These are phyloP conservation scores for Notamacropus eugenii DNA, from an alignment of 2,797 vertebrate species.

Conservation along the genomic window DNA sequence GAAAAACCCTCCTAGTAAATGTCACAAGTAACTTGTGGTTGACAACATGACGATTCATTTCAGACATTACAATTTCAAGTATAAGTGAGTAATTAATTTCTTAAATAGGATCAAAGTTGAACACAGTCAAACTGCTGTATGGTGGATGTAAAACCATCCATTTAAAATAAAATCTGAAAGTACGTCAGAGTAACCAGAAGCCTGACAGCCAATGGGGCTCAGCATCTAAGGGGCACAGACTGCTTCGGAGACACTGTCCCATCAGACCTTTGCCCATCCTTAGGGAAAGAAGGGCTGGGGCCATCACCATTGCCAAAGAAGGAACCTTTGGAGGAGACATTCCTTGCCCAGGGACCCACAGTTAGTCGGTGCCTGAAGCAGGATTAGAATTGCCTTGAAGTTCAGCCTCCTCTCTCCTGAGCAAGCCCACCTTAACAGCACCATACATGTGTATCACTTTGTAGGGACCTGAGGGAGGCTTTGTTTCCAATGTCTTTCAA, in stretches of 20 bases:
- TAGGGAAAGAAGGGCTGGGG: neutral
- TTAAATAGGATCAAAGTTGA: neutral
- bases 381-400: neutral
- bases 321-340: neutral
- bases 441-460: neutral
- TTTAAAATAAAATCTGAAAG: neutral
- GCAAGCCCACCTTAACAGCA: neutral
- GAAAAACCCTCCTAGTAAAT: neutral
- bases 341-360: neutral
- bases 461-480: conserved; percentile 44
- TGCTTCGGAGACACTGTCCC: neutral
- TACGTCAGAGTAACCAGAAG: neutral
- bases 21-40: neutral
- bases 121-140: neutral
- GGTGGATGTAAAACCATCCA: too few relatives aligned
- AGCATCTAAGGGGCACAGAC: neutral
- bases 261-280: neutral
- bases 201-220: neutral
- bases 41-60: neutral
- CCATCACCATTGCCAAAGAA: neutral
- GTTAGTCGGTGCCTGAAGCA: neutral
- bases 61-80: neutral
- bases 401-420: neutral
- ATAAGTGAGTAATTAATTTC: neutral
- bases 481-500: neutral